Evolutionary conservation across 1,140 invertebrate genomes (phyloP), one percentile per base, ranked within the genome.

Genomic region (Brachionus paranguensis): DNA sequence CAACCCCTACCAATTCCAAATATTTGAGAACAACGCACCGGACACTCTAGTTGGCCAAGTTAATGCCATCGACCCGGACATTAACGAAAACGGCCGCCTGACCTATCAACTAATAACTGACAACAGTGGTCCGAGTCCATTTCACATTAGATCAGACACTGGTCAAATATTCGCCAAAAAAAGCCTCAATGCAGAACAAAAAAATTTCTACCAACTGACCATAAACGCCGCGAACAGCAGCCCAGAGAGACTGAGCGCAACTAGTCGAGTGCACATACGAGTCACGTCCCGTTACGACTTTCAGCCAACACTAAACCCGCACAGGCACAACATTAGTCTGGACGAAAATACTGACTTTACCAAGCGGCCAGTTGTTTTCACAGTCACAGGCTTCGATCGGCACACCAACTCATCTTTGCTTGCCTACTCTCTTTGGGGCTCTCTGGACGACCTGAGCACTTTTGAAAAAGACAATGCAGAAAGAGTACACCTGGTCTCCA

Each of bases 111-210:
- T 81, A 7, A 45, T 81, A n/a, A n/a, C n/a, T n/a, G n/a, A n/a
- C n/a, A 81, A 27, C 11, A 43, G 10, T 20, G 12, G 2, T 64
- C 33, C 53, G 27, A 33, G 11, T n/a, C 76, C 76, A 14, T 81
- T 81, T 65, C 78, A 81, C 27, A 81, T 81, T 11, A 81, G 37
- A 65, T 64, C 78, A 60, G 78, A 81, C 60, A 64, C 78, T 60
- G 78, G 78, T 81, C 50, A 81, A 60, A 64, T 81, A 20, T 81
- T 64, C 20, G 78, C 53, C 53, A 81, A 81, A 45, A n/a, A 50
- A 64, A n/a, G n/a, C 12, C 78, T 81, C 24, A 64, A 81, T 27
- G 2, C 37, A 41, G 53, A 81, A 10, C 24, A 27, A 12, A 2
- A 64, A 24, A 14, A 43, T 0, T 24, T 60, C 53, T 81, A 81